Conservation (phyloP, 2,888 invertebrate species). For the Schrankia costaestrigalis region DNA sequence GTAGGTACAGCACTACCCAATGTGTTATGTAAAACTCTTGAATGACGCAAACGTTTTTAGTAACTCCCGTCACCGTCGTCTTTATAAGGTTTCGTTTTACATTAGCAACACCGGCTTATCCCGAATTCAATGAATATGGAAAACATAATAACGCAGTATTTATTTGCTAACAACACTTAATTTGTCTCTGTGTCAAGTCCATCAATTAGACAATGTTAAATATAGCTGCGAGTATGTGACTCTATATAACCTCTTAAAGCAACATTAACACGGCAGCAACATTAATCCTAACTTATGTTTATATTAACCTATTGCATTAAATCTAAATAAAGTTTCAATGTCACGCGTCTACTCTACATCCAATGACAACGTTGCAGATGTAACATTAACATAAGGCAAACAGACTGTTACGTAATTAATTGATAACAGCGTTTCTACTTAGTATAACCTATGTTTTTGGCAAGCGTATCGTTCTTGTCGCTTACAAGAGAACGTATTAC, state of each 20-base stretch:
- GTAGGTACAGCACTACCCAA: no score
- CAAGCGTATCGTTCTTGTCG: conserved; percentile 9
- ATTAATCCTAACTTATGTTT: no score
- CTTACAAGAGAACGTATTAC: conserved; percentile 13
- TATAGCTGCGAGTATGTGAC: no score
- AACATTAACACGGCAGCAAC: background rate
- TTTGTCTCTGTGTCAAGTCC: no score
- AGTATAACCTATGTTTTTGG: no score
- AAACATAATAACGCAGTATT: no score
- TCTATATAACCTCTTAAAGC: no score
- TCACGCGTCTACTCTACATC: conserved; percentile 7
- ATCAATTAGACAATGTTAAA: no score
- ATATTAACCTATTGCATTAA: no score
- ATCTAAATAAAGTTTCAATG: conserved; percentile 15
- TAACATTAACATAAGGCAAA: conserved; percentile 6
- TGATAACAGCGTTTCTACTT: no score
- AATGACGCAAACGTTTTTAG: conserved; percentile 21
- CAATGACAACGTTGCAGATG: conserved; percentile 12
- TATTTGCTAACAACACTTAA: no score
- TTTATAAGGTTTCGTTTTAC: conserved; percentile 5
- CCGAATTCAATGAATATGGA: conserved; percentile 3
- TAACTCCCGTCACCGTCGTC: conserved; percentile 3
- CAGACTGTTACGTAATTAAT: conserved; percentile 12
- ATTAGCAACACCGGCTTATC: conserved; percentile 6
- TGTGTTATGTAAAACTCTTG: conserved; percentile 22